phyloP scores from a whole-genome alignment of 2,888 invertebrate genomes.

The Tromatobia lineatoria region DNA sequence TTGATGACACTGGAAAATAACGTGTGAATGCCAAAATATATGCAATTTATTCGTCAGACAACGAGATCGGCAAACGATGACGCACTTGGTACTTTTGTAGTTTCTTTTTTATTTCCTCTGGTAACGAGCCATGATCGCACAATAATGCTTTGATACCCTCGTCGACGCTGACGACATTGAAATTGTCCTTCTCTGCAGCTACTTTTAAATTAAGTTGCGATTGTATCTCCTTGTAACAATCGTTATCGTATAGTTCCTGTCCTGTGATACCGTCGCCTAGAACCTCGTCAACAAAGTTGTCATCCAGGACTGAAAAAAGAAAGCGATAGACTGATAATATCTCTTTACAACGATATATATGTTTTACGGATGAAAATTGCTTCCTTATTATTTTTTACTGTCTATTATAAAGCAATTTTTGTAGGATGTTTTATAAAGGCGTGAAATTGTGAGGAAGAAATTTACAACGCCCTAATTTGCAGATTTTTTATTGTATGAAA shows the following conservation, averaged over 20 bases:
- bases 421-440: too few relatives aligned
- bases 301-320: constrained; percentile 81
- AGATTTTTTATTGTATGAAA: too few relatives aligned
- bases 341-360: too few relatives aligned
- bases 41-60: not conserved
- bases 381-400: too few relatives aligned
- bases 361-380: too few relatives aligned
- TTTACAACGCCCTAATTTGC: too few relatives aligned
- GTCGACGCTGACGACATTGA: constrained; percentile 76
- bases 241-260: constrained; percentile 86
- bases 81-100: constrained; percentile 85
- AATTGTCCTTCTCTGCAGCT: constrained; percentile 75
- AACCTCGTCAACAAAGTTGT: constrained; percentile 84
- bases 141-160: constrained; percentile 87
- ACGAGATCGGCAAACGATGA: not conserved
- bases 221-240: constrained; percentile 87
- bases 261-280: constrained; percentile 86
- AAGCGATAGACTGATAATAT: not conserved
- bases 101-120: constrained; percentile 87
- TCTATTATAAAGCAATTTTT: too few relatives aligned
- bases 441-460: too few relatives aligned
- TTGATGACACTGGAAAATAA: not conserved
- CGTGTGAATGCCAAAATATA: not conserved
- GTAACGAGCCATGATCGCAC: constrained; percentile 87
- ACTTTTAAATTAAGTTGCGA: constrained; percentile 84